Base-by-base conservation (phyloP, 2,113 vertebrate genomes). In the Pongo abelii region DNA sequence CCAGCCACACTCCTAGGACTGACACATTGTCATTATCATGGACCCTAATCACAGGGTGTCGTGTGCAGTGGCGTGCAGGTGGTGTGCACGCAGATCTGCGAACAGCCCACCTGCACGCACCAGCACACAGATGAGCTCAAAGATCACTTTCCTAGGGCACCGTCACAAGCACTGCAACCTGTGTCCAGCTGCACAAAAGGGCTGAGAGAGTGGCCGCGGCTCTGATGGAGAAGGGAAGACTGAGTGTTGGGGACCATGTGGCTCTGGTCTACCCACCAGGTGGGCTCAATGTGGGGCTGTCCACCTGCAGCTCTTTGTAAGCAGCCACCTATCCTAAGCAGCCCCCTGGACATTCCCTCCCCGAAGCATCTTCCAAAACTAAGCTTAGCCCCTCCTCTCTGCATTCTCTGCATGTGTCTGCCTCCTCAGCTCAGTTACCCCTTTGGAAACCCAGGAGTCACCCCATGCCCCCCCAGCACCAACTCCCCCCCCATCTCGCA, bases 191-290 rank as follows among this genome's bases (percentile, higher is more conserved):
- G 97, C 99, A 99, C 98, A 99, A 99, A 98, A 99, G 98, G 38
- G 99, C 99, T 0, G 99, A 99, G 97, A 99, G 99, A 0, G 99
- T 99, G 78, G 99, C 99, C 0, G 98, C 99, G 0, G 99, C 99
- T 0, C 98, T 99, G 96, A 97, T 98, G 98, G 99, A 99, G 97
- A 99, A 99, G 93, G 99, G 99, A 17, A 99, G 99, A 32, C 99
- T 99, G 67, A 99, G 98, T 80, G 96, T 99, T 1, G 99, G 99
- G 86, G 99, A 99, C 98, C 99, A 99, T 0, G 99, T 99, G 84
- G 99, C 99, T 7, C 98, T 99, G 17, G 99, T 99, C 75, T 99
- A 99, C 96, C 99, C 99, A 9, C 99, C 99, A 98, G 99, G 99
- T 99, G 95, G 97, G 97, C n/a, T 55, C 0, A 2, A 8, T n/a